These are phyloP conservation scores for Clarias gariepinus DNA, from an alignment of 2,113 vertebrate species.

Conservation along the genomic window DNA sequence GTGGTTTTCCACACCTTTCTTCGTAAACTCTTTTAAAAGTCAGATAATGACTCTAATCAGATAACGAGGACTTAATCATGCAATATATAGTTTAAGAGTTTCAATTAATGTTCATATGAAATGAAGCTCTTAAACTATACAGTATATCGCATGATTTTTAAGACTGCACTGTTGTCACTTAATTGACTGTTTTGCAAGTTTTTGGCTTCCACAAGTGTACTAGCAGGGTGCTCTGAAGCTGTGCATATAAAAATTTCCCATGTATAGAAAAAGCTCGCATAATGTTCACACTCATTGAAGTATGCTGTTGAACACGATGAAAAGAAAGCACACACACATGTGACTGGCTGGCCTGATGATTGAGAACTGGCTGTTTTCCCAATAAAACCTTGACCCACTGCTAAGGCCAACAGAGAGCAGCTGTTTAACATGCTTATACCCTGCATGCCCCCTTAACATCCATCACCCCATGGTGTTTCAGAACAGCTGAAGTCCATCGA, in stretches of 20 bases:
- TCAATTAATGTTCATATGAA: not conserved
- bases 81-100: no score
- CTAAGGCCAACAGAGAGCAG: slow-evolving; percentile 22
- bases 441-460: not conserved
- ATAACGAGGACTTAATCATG: no score
- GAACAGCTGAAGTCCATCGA: not conserved
- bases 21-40: not conserved
- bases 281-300: not conserved
- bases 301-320: not conserved
- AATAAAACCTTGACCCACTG: not conserved
- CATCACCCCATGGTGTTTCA: not conserved
- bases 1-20: not conserved
- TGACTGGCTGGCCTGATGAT: not conserved
- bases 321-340: not conserved
- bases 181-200: not conserved
- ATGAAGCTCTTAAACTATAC: not conserved
- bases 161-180: not conserved
- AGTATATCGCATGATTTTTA: not conserved
- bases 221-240: not conserved
- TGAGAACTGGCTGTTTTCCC: slow-evolving; percentile 2
- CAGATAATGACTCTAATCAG: no score
- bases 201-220: not conserved
- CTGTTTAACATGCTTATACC: slow-evolving; percentile 18
- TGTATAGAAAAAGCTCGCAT: not conserved
- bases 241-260: not conserved